These are phyloP conservation scores for Hesperophylax magnus DNA, from an alignment of 1,140 invertebrate species.

Conservation along the genomic window DNA sequence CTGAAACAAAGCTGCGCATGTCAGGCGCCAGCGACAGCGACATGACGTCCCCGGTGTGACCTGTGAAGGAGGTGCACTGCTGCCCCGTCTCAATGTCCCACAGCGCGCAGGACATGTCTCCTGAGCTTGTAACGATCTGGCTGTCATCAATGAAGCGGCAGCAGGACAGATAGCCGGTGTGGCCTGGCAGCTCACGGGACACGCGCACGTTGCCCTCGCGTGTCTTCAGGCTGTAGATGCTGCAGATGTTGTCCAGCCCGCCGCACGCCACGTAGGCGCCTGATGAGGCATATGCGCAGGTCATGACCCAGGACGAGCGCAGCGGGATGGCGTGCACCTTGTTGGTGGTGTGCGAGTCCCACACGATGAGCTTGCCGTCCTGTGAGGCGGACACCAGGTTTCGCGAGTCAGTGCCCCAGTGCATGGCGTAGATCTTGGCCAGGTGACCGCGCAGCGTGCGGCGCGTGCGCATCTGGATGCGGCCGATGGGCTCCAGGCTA, in stretches of 20 bases:
- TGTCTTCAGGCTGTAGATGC: constrained; percentile 95
- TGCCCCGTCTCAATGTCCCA: constrained; percentile 98
- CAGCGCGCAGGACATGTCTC: constrained; percentile 81
- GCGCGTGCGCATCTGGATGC: constrained; percentile 95
- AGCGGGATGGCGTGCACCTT: constrained; percentile 96
- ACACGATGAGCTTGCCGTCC: constrained; percentile 95
- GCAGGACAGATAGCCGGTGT: constrained; percentile 95
- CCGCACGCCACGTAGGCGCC: constrained; percentile 95
- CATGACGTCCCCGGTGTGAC: constrained; percentile 97
- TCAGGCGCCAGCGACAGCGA: constrained; percentile 92
- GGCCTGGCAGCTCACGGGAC: constrained; percentile 91
- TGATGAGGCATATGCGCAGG: constrained; percentile 95
- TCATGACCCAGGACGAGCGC: constrained; percentile 97
- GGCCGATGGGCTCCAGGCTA: constrained; percentile 91
- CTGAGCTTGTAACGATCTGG: constrained; percentile 74
- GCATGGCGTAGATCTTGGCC: constrained; percentile 98
- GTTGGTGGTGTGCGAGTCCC: constrained; percentile 96
- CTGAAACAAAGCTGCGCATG: constrained; percentile 93
- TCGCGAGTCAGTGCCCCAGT: constrained; percentile 94
- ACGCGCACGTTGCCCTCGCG: constrained; percentile 95
- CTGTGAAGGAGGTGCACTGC: constrained; percentile 92
- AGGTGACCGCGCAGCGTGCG: constrained; percentile 93
- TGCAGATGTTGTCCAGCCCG: constrained; percentile 96
- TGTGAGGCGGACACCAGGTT: constrained; percentile 93
- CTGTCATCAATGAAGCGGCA: constrained; percentile 96